Conservation (phyloP, 2,888 invertebrate species). For the Zeuzera pyrina region DNA sequence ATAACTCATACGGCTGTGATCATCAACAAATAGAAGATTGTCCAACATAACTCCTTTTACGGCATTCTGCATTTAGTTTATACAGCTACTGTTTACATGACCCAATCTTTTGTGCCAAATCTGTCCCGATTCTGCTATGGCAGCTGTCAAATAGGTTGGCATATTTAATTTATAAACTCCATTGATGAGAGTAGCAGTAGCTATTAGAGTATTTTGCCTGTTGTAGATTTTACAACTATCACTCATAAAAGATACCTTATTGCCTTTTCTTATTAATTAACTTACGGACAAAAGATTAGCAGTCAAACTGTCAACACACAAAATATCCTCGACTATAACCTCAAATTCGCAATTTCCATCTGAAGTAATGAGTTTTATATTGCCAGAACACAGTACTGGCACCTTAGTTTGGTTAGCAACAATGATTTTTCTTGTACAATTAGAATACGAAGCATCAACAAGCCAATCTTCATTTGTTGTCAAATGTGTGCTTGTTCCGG, state of each 20-base stretch:
- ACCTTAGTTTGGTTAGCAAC: not conserved
- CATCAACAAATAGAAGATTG: conserved; percentile 4
- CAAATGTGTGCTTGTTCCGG: conserved; percentile 8
- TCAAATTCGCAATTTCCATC: not conserved
- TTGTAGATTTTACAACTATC: not conserved
- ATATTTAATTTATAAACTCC: too few relatives aligned
- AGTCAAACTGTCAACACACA: not conserved
- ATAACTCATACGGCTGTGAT: conserved; percentile 3
- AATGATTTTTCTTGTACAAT: not conserved
- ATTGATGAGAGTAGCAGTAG: not conserved
- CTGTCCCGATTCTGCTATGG: not conserved
- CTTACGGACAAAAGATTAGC: not conserved
- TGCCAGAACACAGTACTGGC: not conserved
- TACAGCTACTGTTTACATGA: conserved; percentile 4
- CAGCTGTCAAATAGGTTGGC: not conserved
- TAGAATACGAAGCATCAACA: not conserved
- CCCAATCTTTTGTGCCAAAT: conserved; percentile 7
- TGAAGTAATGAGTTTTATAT: not conserved
- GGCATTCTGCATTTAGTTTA: conserved; percentile 6
- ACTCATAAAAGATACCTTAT: not conserved
- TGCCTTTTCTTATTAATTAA: not conserved
- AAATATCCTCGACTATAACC: not conserved
- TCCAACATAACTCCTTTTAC: conserved; percentile 3
- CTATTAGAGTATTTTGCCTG: not conserved
- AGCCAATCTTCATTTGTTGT: not conserved